phyloP scores from a whole-genome alignment of 2,888 invertebrate species.

The Zygothrica quintamaculata region DNA sequence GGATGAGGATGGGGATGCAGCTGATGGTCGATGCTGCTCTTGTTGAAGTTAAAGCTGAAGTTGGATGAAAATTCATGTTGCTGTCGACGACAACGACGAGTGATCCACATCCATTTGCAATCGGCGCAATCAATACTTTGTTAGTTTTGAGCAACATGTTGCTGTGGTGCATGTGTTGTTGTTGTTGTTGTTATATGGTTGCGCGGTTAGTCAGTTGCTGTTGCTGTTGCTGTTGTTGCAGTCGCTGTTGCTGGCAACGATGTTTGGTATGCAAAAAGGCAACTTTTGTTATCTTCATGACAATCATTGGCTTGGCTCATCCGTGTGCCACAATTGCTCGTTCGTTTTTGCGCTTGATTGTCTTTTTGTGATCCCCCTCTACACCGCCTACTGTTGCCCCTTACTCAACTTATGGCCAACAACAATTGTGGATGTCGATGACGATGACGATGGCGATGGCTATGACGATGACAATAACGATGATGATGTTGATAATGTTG shows the following conservation, averaged over 20 bases:
- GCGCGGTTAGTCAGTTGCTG: slow-evolving; percentile 7
- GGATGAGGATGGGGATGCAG: slow-evolving; percentile 32
- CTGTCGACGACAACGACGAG: slow-evolving; percentile 71
- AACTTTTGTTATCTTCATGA: slow-evolving; percentile 80
- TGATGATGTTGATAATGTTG: slow-evolving; percentile 29
- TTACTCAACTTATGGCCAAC: slow-evolving; percentile 21
- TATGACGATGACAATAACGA: slow-evolving; percentile 7
- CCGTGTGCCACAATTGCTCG: slow-evolving; percentile 79
- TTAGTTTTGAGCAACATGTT: slow-evolving; percentile 77
- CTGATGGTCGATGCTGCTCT: slow-evolving; percentile 1
- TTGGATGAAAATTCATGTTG: slow-evolving; percentile 76
- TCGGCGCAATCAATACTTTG: slow-evolving; percentile 79
- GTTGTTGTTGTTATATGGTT: slow-evolving; percentile 8
- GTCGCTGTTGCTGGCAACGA: slow-evolving; percentile 57
- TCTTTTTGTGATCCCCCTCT: slow-evolving; percentile 49
- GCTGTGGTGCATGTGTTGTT: slow-evolving; percentile 55
- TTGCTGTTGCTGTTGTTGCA: slow-evolving; percentile 35
- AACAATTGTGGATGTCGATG: slow-evolving; percentile 1
- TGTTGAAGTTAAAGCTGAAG: slow-evolving; percentile 41
- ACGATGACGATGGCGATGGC: slow-evolving; percentile 1
- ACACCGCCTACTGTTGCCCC: slow-evolving; percentile 9
- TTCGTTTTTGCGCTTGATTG: slow-evolving; percentile 79
- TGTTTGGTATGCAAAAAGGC: slow-evolving; percentile 80
- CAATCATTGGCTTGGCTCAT: slow-evolving; percentile 77
- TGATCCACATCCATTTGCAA: slow-evolving; percentile 77